Conservation (phyloP, 1,140 invertebrate species). For the Dreissena polymorpha region DNA sequence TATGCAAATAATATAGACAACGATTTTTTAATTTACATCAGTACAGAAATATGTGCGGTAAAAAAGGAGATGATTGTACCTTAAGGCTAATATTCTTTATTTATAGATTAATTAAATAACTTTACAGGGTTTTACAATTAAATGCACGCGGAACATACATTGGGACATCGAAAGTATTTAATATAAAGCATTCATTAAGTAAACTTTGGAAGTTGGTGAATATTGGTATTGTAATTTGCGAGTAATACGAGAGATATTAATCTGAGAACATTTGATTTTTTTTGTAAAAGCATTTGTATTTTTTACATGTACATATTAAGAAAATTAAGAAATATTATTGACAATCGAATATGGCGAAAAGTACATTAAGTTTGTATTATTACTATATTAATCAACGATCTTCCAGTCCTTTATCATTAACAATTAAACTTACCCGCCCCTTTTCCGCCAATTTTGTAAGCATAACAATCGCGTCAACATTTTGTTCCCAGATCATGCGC, state of each 20-base stretch:
- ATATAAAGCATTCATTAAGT: neutral
- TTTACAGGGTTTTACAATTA: neutral
- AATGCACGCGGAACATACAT: neutral
- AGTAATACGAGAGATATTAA: no score
- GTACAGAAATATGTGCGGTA: neutral
- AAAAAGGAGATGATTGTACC: neutral
- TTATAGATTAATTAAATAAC: no score
- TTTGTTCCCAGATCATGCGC: constrained; percentile 99
- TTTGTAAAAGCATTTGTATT: no score
- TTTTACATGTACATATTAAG: no score
- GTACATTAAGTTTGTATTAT: no score
- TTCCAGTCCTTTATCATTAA: neutral
- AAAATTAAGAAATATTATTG: no score
- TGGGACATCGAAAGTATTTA: neutral
- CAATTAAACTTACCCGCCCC: constrained; percentile 43
- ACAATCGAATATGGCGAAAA: no score
- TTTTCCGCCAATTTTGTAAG: constrained; percentile 86
- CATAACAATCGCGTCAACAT: constrained; percentile 98
- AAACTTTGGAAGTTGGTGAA: no score
- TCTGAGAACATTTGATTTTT: no score
- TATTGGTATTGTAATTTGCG: neutral
- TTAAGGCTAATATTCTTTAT: neutral
- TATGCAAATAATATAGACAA: neutral
- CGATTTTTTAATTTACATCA: neutral
- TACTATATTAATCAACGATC: neutral